Evolutionary conservation across 2,888 invertebrate species (phyloP).

Genomic region (Drosophila tanythrix): DNA sequence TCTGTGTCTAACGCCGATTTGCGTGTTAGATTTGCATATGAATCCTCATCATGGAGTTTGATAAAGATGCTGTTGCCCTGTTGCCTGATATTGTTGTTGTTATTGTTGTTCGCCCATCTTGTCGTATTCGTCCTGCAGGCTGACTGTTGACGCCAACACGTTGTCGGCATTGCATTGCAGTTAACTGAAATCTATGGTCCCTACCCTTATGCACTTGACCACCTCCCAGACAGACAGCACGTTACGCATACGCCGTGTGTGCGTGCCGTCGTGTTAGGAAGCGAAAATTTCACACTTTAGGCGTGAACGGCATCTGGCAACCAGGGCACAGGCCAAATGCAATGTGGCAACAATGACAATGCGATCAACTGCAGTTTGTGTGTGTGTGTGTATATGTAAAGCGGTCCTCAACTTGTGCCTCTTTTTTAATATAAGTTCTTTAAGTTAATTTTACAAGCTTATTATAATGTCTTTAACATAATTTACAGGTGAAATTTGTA

Average conservation of each 20-base stretch:
- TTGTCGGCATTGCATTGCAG: conserved; percentile 52
- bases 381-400: conserved; percentile 21
- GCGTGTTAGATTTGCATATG: conserved; percentile 69
- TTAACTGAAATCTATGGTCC: conserved; percentile 71
- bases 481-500: neutral
- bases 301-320: conserved; percentile 32
- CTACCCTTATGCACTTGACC: conserved; percentile 39
- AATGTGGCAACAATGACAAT: conserved; percentile 24
- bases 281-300: conserved; percentile 38
- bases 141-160: conserved; percentile 57
- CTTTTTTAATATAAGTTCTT: conserved; percentile 17
- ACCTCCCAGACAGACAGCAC: conserved; percentile 7
- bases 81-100: conserved; percentile 5
- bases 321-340: conserved; percentile 22
- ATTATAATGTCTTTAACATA: neutral
- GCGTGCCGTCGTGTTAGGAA: conserved; percentile 39
- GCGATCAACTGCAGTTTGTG: conserved; percentile 23
- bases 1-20: conserved; percentile 62
- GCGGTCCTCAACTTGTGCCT: neutral
- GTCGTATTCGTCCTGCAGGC: conserved; percentile 17
- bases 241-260: conserved; percentile 59
- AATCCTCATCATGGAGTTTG: conserved; percentile 67
- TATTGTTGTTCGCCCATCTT: conserved; percentile 14
- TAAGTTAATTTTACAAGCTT: neutral
- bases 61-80: conserved; percentile 41